These are phyloP conservation scores for Ailurus styani DNA, from an alignment of 2,113 vertebrate species.

Conservation along the genomic window DNA sequence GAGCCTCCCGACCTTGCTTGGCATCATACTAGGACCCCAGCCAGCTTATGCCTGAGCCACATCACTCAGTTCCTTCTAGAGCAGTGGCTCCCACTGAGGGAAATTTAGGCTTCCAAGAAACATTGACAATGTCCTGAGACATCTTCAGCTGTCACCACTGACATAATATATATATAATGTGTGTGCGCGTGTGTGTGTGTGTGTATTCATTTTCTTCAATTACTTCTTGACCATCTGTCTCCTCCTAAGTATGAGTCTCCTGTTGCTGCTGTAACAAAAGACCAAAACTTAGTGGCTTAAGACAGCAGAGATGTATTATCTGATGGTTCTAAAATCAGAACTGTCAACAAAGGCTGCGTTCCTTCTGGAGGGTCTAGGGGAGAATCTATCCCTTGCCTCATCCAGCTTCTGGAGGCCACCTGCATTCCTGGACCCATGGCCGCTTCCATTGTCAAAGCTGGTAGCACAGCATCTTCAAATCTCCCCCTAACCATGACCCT, in stretches of 20 bases:
- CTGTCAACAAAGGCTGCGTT: no score
- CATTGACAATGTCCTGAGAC: not conserved
- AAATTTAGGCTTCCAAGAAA: not conserved
- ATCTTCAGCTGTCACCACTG: not conserved
- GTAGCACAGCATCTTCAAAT: accelerated
- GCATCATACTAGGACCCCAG: accelerated
- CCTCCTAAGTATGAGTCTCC: not conserved
- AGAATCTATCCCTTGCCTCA: not conserved
- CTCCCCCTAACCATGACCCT: no score
- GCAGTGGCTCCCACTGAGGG: accelerated
- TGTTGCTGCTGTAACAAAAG: not conserved
- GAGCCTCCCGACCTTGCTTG: not conserved
- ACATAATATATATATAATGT: not conserved
- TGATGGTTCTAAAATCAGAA: not conserved
- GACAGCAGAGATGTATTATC: not conserved
- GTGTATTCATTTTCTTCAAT: not conserved
- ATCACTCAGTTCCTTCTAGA: no score
- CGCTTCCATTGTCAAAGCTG: not conserved
- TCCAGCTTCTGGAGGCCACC: not conserved
- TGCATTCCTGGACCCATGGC: not conserved
- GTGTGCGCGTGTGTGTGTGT: no score
- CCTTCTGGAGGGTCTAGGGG: not conserved
- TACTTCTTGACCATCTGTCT: not conserved
- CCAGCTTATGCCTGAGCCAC: not conserved
- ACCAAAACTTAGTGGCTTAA: not conserved